phyloP scores from a whole-genome alignment of 2,888 invertebrate genomes.

The Lomographa bimaculata region DNA sequence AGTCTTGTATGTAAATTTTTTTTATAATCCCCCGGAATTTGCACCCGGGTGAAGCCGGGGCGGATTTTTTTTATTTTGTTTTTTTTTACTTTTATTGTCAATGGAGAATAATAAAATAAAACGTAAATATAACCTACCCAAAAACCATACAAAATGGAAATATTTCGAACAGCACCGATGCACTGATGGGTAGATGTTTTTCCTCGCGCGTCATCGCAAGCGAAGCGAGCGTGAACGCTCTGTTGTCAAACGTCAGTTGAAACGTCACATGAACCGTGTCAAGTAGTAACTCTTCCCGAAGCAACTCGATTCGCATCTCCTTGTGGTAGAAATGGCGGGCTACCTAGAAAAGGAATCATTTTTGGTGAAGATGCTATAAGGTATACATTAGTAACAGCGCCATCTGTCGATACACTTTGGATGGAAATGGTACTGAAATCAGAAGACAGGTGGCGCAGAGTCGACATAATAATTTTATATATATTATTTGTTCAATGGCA shows the following conservation, averaged over 20 bases:
- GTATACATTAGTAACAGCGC: slow-evolving; percentile 18
- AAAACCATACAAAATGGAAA: slow-evolving; percentile 99
- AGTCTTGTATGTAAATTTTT: no score
- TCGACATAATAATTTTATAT: no score
- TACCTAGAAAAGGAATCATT: slow-evolving; percentile 80
- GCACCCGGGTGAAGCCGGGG: no score
- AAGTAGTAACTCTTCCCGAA: slow-evolving; percentile 93
- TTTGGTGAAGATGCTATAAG: not conserved
- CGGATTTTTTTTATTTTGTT: no score
- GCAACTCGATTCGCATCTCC: slow-evolving; percentile 95
- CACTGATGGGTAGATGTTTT: slow-evolving; percentile 94
- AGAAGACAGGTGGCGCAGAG: not conserved
- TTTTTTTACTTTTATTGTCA: no score
- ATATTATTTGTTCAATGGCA: no score
- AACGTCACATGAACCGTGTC: slow-evolving; percentile 97
- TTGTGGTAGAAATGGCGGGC: slow-evolving; percentile 97
- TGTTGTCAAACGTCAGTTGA: slow-evolving; percentile 96
- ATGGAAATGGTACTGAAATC: not conserved
- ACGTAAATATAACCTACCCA: slow-evolving; percentile 87
- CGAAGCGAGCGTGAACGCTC: slow-evolving; percentile 93
- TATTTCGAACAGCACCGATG: slow-evolving; percentile 96
- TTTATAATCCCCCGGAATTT: no score
- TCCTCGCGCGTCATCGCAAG: slow-evolving; percentile 94
- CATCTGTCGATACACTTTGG: slow-evolving; percentile 10
- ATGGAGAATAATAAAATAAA: no score